A percentile compares a stretch with the other conserved stretches of the same genome.
These are phyloP conservation scores for Pygoscelis adeliae DNA, from an alignment of 2,113 vertebrate species.

Conservation along the genomic window DNA sequence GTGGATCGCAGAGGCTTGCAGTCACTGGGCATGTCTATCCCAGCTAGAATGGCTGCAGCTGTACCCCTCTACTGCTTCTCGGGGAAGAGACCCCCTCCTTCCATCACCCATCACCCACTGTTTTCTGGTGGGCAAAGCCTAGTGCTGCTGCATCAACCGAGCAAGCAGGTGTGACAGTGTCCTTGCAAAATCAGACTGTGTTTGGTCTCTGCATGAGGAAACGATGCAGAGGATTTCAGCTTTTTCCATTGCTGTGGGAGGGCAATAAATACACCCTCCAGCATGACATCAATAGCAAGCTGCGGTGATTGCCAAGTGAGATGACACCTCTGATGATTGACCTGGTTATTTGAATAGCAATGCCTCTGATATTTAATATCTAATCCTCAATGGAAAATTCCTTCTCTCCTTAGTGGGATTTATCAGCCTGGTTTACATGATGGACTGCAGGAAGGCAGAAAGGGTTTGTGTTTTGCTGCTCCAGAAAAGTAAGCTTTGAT, in stretches of 20 bases:
- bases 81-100: not conserved
- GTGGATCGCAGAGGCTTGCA: not conserved
- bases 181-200: not conserved
- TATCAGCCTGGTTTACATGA: not conserved
- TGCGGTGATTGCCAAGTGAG: not conserved
- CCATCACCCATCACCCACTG: not conserved
- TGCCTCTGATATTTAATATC: not conserved
- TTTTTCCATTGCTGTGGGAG: slow-evolving; percentile 39
- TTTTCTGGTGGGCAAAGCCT: not conserved
- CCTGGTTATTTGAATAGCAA: not conserved
- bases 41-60: not conserved
- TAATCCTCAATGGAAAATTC: slow-evolving; percentile 42
- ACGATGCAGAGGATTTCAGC: not conserved
- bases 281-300: not conserved
- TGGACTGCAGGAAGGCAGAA: not conserved
- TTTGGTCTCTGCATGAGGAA: not conserved
- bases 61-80: not conserved
- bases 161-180: not conserved
- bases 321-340: not conserved
- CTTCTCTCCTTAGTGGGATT: not conserved
- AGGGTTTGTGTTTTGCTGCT: not conserved
- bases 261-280: not conserved
- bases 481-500: not conserved
- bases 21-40: not conserved
- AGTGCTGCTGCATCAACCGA: not conserved